Base-by-base conservation (phyloP, 1,140 invertebrate species). In the Bombus huntii region DNA sequence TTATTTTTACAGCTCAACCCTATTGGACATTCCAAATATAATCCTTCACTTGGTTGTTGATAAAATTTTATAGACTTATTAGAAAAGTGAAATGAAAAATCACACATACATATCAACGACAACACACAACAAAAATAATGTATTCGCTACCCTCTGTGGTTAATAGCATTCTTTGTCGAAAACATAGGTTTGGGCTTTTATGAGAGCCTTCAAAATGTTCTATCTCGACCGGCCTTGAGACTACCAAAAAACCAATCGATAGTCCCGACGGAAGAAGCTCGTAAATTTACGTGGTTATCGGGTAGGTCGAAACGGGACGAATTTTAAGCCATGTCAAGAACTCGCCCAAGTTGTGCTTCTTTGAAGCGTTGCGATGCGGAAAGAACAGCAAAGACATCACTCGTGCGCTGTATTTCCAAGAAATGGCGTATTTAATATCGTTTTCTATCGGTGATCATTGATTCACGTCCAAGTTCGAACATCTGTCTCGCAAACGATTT, bases 231-330 rank as follows among this genome's bases (percentile, higher is more conserved):
- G 44, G 42, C 76, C 75, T 84, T 79, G 81, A 42, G 42, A 39
- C 44, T 34, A 37, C 70, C 71, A n/a, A 84, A 84, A 84, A 75
- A 47, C 62, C 70, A 84, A 78, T 78, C 59, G 82, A 84, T 84
- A 87, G n/a, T n/a, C 70, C 37, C 44, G 25, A 37, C 22, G 44
- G 25, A 70, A 74, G 71, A 39, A 66, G 70, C 31, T 74, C 62
- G 71, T 84, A 84, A 84, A 84, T 87, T 57, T 66, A 44, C n/a
- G 8, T 37, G n/a, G 59, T 87, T 83, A 78, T 87, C 81, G 22
- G 39, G 25, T 25, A 15, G 22, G 28, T 44, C 34, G n/a, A 47
- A 59, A 28, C 18, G 18, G 22, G 70, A 42, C 57, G 59, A 83
- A 87, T 74, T 83, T 79, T 71, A 37, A 77, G 42, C 57, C 31